Conservation (phyloP, 2,888 invertebrate species). For the Leucoma salicis region DNA sequence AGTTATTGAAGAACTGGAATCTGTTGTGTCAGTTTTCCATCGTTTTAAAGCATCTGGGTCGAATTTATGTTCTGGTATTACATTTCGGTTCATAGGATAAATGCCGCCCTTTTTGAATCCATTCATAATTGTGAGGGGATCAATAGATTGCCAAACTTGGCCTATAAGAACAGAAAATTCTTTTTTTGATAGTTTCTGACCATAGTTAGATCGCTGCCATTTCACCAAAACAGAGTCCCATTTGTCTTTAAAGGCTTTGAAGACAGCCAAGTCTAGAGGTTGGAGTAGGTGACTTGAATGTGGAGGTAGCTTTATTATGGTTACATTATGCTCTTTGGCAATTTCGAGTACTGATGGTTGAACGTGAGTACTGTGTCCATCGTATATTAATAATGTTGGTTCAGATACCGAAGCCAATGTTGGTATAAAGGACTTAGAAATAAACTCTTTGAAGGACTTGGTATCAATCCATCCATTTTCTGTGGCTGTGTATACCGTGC, state of each 20-base stretch:
- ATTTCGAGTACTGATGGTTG: constrained; percentile 20
- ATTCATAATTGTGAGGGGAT: constrained; percentile 19
- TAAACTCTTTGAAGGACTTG: constrained; percentile 22
- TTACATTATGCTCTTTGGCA: constrained; percentile 10
- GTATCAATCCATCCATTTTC: constrained; percentile 46
- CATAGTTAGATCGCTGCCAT: constrained; percentile 27
- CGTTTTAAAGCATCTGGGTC: constrained; percentile 14
- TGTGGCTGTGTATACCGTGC: constrained; percentile 31
- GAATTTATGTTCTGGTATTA: constrained; percentile 15
- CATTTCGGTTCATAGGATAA: constrained; percentile 24
- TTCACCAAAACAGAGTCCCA: constrained; percentile 29
- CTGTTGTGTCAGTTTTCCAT: constrained; percentile 10
- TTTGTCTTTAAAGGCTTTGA: constrained; percentile 31
- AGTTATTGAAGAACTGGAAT: too few relatives aligned
- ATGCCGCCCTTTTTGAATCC: constrained; percentile 37
- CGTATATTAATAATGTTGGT: constrained; percentile 27
- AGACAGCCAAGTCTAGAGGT: constrained; percentile 25
- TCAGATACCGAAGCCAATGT: constrained; percentile 10
- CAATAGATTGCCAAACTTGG: constrained; percentile 26
- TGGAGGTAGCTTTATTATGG: constrained; percentile 25
- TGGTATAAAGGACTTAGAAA: background rate
- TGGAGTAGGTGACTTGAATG: constrained; percentile 31
- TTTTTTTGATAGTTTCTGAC: constrained; percentile 19
- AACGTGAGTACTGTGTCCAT: constrained; percentile 30
- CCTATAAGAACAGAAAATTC: constrained; percentile 28